Evolutionary conservation across 1,140 invertebrate genomes (phyloP).

Genomic region (Cotesia glomerata): DNA sequence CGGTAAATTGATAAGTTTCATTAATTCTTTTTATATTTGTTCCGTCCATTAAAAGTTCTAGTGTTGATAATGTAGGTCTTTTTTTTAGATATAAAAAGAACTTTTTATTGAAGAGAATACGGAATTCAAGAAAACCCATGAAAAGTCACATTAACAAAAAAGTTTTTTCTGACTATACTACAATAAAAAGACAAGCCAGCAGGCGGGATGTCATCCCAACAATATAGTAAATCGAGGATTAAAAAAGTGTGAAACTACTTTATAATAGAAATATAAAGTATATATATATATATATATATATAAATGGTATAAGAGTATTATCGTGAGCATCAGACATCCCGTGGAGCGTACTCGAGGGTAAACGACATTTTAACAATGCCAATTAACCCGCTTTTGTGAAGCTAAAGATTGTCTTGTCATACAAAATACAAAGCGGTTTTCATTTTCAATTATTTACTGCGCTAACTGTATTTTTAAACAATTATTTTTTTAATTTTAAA

Average conservation of each 20-base stretch:
- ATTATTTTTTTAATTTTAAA: too few species aligned
- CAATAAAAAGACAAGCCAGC: conserved; percentile 15
- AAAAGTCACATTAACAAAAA: not conserved
- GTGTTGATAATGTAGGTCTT: too few species aligned
- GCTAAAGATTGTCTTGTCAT: conserved; percentile 4
- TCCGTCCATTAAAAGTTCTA: too few species aligned
- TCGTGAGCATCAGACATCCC: conserved; percentile 31
- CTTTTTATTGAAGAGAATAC: not conserved
- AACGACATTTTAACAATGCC: conserved; percentile 44
- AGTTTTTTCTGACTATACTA: not conserved
- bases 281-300: not conserved
- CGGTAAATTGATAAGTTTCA: too few species aligned
- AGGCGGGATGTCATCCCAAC: conserved; percentile 4
- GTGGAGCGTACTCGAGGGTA: conserved; percentile 37
- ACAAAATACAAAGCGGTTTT: not conserved
- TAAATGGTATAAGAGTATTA: not conserved
- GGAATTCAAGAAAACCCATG: not conserved
- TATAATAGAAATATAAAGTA: conserved; percentile 19
- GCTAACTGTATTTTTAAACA: too few species aligned
- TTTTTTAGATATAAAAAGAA: not conserved
- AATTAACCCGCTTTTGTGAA: conserved; percentile 47
- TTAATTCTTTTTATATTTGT: too few species aligned
- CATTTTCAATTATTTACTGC: too few species aligned
- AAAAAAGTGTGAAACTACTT: conserved; percentile 30
- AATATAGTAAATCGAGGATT: conserved; percentile 4